phyloP scores from a whole-genome alignment of 1,140 invertebrate genomes.

The Leptinotarsa lineolata region DNA sequence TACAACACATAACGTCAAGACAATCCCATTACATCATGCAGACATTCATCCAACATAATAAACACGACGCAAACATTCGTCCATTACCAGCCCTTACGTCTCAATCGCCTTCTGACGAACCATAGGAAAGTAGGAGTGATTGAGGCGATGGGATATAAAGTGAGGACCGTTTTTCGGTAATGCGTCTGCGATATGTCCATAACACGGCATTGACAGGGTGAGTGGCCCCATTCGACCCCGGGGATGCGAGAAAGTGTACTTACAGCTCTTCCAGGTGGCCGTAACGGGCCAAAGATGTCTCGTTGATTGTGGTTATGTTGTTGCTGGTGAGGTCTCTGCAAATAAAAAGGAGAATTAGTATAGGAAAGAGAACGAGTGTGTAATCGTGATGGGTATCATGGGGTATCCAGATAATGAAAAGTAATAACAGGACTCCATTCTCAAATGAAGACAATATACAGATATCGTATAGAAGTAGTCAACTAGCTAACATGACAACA shows the following conservation, averaged over 20 bases:
- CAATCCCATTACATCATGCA: no score
- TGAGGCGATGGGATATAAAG: conserved; percentile 36
- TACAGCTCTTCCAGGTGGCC: conserved; percentile 59
- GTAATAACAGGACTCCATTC: no score
- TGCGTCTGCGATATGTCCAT: conserved; percentile 41
- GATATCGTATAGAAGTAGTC: no score
- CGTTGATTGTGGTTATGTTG: conserved; percentile 49
- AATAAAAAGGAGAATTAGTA: conserved; percentile 37
- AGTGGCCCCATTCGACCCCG: conserved; percentile 24
- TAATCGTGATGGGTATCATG: no score
- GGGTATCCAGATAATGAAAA: no score
- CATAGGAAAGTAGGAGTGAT: conserved; percentile 31
- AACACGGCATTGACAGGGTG: conserved; percentile 28
- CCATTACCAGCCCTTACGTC: not conserved
- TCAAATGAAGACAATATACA: no score
- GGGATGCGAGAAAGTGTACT: conserved; percentile 43
- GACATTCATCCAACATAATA: not conserved
- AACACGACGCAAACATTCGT: not conserved
- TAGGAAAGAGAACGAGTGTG: no score
- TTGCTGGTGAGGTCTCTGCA: conserved; percentile 52
- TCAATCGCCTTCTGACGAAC: not conserved
- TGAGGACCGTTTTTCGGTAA: conserved; percentile 37
- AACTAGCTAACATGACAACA: no score
- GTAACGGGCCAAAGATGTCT: conserved; percentile 46
- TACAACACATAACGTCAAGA: no score